These are phyloP conservation scores for Leptinotarsa defecta DNA, from an alignment of 1,140 invertebrate genomes.

Conservation along the genomic window DNA sequence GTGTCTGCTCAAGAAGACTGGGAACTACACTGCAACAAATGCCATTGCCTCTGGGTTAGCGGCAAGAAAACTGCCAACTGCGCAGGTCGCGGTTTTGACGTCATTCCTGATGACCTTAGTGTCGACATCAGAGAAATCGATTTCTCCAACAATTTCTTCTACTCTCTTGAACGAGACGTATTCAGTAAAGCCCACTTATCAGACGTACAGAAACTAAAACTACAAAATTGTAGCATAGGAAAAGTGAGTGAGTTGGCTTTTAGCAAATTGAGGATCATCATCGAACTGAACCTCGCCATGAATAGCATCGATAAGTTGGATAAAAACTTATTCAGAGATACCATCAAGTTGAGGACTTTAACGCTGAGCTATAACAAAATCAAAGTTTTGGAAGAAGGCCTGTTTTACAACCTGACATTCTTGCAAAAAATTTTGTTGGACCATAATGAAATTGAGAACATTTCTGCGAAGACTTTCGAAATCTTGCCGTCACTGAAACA, in stretches of 20 bases:
- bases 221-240: conserved; percentile 73
- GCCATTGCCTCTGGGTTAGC: conserved; percentile 78
- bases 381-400: conserved; percentile 69
- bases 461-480: conserved; percentile 75
- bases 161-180: conserved; percentile 66
- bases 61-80: conserved; percentile 85
- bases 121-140: conserved; percentile 77
- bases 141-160: conserved; percentile 73
- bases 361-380: conserved; percentile 75
- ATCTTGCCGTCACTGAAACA: conserved; percentile 69
- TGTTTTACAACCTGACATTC: conserved; percentile 75
- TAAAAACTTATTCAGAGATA: conserved; percentile 72
- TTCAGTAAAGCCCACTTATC: conserved; percentile 72
- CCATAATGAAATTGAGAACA: conserved; percentile 70
- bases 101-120: conserved; percentile 73
- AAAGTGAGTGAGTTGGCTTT: conserved; percentile 74
- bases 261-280: conserved; percentile 74
- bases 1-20: conserved; percentile 59
- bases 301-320: conserved; percentile 74
- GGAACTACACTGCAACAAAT: conserved; percentile 62
- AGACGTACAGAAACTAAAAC: conserved; percentile 79
- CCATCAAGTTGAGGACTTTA: conserved; percentile 70
- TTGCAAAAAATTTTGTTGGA: conserved; percentile 78
- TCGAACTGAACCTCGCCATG: conserved; percentile 81
- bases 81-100: conserved; percentile 59